Percentiles rank a stretch among this genome's conserved stretches.
phyloP scores from a whole-genome alignment of 2,888 invertebrate genomes.

The Cerastis rubricosa region DNA sequence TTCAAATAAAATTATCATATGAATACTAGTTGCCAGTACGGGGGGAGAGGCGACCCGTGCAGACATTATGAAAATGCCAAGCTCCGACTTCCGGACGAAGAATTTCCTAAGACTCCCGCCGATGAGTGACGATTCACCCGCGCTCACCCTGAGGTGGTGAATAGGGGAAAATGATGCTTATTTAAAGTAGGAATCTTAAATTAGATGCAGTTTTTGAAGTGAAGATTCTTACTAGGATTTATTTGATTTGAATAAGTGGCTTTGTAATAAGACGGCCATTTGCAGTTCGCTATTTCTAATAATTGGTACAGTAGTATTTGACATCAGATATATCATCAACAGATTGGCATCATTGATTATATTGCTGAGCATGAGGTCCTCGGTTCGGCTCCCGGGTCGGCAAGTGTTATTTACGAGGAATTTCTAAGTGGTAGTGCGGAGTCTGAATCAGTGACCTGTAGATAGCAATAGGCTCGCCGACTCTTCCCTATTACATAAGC shows the following conservation, averaged over 20 bases:
- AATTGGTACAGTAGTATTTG: neutral
- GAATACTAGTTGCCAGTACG: slow-evolving; percentile 77
- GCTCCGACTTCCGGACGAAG: slow-evolving; percentile 85
- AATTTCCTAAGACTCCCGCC: slow-evolving; percentile 84
- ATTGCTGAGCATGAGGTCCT: neutral
- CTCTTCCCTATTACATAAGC: neutral
- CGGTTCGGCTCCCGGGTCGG: too few species aligned
- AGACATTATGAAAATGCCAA: slow-evolving; percentile 88
- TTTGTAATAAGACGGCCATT: neutral
- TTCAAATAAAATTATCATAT: slow-evolving; percentile 87
- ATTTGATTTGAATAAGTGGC: neutral
- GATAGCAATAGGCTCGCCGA: neutral
- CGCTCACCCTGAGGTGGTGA: slow-evolving; percentile 40
- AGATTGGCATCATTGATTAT: neutral
- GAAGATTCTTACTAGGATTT: neutral
- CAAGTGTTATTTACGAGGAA: neutral
- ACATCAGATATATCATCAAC: neutral
- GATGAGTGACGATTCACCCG: slow-evolving; percentile 69
- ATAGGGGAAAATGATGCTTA: slow-evolving; percentile 59
- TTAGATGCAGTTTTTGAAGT: slow-evolving; percentile 46
- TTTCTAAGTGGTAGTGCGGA: neutral
- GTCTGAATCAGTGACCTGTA: neutral
- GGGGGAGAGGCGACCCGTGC: slow-evolving; percentile 64
- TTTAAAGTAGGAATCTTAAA: slow-evolving; percentile 52
- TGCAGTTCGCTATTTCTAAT: neutral